phyloP scores from a whole-genome alignment of 2,888 invertebrate species.

The Harpalus rufipes region DNA sequence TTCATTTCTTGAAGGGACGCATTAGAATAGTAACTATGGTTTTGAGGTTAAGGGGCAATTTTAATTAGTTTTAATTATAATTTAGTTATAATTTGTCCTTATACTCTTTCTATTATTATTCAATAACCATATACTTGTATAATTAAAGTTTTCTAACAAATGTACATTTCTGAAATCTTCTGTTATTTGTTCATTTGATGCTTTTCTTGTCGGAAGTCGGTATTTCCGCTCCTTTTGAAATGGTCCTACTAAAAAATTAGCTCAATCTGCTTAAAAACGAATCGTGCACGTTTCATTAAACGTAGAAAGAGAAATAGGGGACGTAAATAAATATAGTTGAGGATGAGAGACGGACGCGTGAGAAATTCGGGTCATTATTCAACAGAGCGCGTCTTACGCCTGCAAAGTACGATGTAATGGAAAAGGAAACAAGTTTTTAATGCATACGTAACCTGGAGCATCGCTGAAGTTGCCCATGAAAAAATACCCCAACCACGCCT shows the following conservation, averaged over 20 bases:
- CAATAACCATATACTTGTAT: background rate
- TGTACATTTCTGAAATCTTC: slow-evolving; percentile 11
- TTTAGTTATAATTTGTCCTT: too few species aligned
- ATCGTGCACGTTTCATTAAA: slow-evolving; percentile 61
- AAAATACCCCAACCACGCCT: slow-evolving; percentile 35
- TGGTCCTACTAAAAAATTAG: slow-evolving; percentile 56
- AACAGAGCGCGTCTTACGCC: slow-evolving; percentile 40
- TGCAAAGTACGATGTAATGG: slow-evolving; percentile 59
- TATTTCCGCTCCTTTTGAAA: slow-evolving; percentile 28
- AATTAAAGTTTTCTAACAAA: background rate
- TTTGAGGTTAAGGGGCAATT: too few species aligned
- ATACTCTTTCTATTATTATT: too few species aligned
- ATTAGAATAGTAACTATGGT: too few species aligned
- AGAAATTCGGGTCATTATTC: slow-evolving; percentile 58
- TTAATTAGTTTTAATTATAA: too few species aligned
- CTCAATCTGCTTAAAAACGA: slow-evolving; percentile 58
- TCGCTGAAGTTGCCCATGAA: slow-evolving; percentile 33
- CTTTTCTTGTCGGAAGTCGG: background rate
- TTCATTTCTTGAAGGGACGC: too few species aligned
- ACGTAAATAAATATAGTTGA: slow-evolving; percentile 60
- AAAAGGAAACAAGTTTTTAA: slow-evolving; percentile 66
- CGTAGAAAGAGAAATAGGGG: background rate
- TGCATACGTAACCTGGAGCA: slow-evolving; percentile 63
- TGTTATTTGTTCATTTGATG: slow-evolving; percentile 4
- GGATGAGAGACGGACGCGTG: slow-evolving; percentile 21